Conservation (phyloP, 2,113 vertebrate genomes). For the Strigops habroptila region DNA sequence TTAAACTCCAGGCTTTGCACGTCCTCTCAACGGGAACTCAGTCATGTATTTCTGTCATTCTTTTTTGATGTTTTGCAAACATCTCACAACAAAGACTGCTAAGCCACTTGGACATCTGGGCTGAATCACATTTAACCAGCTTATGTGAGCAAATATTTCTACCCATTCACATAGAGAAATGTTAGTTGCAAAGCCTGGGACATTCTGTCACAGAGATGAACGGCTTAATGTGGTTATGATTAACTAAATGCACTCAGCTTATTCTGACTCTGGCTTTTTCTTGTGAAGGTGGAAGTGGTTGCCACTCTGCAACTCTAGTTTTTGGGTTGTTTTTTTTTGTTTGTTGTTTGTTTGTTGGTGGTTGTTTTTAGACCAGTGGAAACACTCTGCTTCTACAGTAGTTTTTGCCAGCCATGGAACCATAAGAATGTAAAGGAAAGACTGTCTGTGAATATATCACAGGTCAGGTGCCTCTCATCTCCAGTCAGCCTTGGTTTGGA, state of each 20-base stretch:
- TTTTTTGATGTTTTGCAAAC: constrained; percentile 22
- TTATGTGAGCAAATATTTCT: constrained; percentile 44
- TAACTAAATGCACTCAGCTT: constrained; percentile 1
- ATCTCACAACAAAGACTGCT: constrained; percentile 11
- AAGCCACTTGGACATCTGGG: neutral
- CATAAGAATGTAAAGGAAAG: neutral
- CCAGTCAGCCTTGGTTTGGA: neutral
- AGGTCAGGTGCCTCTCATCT: rapidly evolving
- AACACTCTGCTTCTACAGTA: neutral
- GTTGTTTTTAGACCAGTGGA: neutral
- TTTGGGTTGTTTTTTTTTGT: neutral
- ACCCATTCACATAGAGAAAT: neutral
- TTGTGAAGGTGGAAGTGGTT: neutral
- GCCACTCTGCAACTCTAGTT: neutral
- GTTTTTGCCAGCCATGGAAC: neutral
- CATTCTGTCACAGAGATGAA: neutral
- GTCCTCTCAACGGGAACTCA: neutral
- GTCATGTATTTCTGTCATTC: neutral
- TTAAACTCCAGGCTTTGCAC: neutral
- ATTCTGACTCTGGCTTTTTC: neutral
- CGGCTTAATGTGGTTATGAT: neutral
- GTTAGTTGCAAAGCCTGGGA: neutral
- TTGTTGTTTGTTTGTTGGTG: too few species aligned
- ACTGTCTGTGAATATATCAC: neutral
- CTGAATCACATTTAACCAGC: constrained; percentile 23